Evolutionary conservation across 1,140 invertebrate genomes (phyloP).

Genomic region (Trigoniulus corallinus): DNA sequence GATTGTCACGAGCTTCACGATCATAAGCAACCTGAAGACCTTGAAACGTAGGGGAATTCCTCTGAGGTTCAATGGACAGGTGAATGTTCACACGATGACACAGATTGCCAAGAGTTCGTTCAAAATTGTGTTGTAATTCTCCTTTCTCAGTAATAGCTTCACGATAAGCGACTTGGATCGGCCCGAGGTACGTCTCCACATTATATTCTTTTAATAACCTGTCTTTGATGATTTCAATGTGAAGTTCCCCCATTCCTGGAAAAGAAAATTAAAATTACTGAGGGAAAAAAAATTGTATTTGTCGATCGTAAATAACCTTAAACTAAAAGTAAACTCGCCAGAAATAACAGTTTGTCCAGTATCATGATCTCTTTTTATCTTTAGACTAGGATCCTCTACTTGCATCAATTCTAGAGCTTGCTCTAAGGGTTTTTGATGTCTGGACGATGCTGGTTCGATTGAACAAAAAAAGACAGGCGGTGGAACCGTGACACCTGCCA

Average conservation of each 20-base stretch:
- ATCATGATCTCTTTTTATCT: conserved; percentile 51
- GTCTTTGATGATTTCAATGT: conserved; percentile 86
- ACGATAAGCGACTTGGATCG: conserved; percentile 83
- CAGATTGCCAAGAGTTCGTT: conserved; percentile 31
- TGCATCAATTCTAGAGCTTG: conserved; percentile 63
- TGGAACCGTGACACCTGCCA: conserved; percentile 48
- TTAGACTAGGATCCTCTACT: conserved; percentile 85
- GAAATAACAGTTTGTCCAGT: conserved; percentile 73
- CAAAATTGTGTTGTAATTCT: conserved; percentile 34
- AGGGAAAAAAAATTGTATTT: background rate
- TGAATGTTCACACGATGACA: conserved; percentile 17
- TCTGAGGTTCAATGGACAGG: conserved; percentile 14
- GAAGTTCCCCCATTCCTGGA: conserved; percentile 89
- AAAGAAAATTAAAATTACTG: conserved; percentile 11
- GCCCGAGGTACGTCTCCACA: conserved; percentile 80
- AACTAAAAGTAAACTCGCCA: conserved; percentile 24
- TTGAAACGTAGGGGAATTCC: conserved; percentile 36
- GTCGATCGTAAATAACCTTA: background rate
- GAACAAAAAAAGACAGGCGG: conserved; percentile 95
- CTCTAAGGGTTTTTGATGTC: conserved; percentile 59
- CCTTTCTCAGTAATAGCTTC: conserved; percentile 44
- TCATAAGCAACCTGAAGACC: conserved; percentile 35
- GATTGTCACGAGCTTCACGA: conserved; percentile 18
- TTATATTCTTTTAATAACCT: conserved; percentile 73
- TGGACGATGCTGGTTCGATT: conserved; percentile 73